phyloP scores from a whole-genome alignment of 2,888 invertebrate species.

The Mactromeris polynyma region DNA sequence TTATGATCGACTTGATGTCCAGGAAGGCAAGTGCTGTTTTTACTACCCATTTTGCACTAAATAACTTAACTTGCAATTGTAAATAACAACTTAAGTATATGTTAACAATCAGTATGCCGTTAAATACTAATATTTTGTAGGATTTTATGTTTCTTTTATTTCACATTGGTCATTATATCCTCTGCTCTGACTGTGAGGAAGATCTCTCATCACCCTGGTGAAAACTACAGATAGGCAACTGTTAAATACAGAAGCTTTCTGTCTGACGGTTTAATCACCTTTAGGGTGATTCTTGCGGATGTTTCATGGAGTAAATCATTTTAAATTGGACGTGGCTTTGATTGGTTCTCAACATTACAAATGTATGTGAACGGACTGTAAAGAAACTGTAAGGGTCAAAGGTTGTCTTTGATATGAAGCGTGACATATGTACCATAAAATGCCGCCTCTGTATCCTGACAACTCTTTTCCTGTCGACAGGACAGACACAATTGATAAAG shows the following conservation, averaged over 20 bases:
- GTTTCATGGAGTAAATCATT: conserved; percentile 40
- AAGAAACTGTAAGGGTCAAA: conserved; percentile 16
- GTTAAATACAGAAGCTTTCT: conserved; percentile 31
- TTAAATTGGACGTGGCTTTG: conserved; percentile 34
- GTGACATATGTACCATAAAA: conserved; percentile 29
- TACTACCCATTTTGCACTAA: not conserved
- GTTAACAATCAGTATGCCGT: conserved; percentile 11
- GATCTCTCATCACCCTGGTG: conserved; percentile 14
- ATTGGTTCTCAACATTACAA: conserved; percentile 48
- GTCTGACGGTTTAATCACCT: conserved; percentile 60
- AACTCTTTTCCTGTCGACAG: not conserved
- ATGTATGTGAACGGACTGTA: conserved; percentile 37
- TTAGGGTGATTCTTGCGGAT: conserved; percentile 48
- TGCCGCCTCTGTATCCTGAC: not conserved
- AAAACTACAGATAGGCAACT: conserved; percentile 37
- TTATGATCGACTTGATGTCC: not conserved
- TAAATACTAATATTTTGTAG: conserved; percentile 41
- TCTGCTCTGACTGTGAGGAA: conserved; percentile 16
- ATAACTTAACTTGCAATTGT: conserved; percentile 13
- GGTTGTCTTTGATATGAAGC: conserved; percentile 13
- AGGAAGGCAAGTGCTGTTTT: not conserved
- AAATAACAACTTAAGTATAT: conserved; percentile 39
- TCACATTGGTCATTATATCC: conserved; percentile 47
- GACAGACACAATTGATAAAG: not conserved
- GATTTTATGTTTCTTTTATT: conserved; percentile 65